Conservation (phyloP, 2,113 vertebrate species). For the Catagonus wagneri region DNA sequence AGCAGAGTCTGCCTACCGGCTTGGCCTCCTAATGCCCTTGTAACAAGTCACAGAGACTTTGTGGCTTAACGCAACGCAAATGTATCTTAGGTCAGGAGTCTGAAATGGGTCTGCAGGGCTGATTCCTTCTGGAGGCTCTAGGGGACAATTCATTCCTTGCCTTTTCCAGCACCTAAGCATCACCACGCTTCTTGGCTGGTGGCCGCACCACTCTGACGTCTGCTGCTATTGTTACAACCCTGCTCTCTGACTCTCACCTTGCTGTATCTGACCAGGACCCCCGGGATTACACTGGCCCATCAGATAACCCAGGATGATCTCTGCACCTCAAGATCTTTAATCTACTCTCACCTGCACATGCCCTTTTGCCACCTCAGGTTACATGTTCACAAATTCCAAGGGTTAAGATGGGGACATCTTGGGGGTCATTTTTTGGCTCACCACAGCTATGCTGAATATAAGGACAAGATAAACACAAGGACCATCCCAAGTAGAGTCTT, state of each 20-base stretch:
- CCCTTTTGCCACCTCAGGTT: not conserved
- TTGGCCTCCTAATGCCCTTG: not conserved
- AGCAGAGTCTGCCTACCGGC: not conserved
- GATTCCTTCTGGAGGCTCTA: not conserved
- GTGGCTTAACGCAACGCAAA: not conserved
- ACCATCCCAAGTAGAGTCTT: not conserved
- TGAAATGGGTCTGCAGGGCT: not conserved
- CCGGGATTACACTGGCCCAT: not conserved
- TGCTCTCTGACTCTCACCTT: not conserved
- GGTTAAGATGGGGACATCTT: not conserved
- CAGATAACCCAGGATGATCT: not conserved
- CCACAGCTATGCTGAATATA: not conserved
- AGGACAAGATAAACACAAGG: not conserved
- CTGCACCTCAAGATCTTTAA: not conserved
- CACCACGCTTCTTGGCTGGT: not conserved
- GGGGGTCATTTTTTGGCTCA: not conserved
- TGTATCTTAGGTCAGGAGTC: not conserved
- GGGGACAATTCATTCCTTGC: not conserved
- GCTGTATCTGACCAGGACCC: not conserved
- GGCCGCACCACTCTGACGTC: not conserved
- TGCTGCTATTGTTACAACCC: not conserved
- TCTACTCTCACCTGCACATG: not conserved
- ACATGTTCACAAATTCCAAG: not conserved
- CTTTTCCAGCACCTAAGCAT: not conserved
- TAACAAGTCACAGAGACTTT: not conserved